Evolutionary conservation across 2,888 invertebrate genomes (phyloP), one percentile per base, ranked within the genome.

Genomic region (Lypha dubia): DNA sequence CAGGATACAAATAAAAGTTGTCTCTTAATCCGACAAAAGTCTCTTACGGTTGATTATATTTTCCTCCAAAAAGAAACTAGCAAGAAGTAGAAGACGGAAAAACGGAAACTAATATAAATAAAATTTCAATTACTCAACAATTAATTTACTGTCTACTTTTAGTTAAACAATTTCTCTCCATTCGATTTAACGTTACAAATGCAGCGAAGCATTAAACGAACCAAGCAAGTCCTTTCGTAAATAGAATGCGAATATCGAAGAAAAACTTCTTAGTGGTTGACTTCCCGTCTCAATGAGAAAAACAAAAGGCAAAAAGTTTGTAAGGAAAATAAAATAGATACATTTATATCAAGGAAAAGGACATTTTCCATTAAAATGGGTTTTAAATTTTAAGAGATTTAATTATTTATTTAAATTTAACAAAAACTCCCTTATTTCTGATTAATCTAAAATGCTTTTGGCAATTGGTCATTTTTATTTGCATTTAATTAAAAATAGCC

Each of bases 71-170:
- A 53, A 53, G 28, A 41, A 67, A 75, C n/a, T 35, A 22, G 1
- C 17, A 44, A 35, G 51, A 58, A 44, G 15, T n/a, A n/a, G n/a
- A n/a, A n/a, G n/a, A n/a, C n/a, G n/a, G 11, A 11, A 53, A 53
- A 62, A 58, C 53, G 91, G 89, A 91, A 91, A 91, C 91, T 90
- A 90, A 91, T 91, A 91, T 92, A 91, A 91, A 91, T 91, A 91
- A 91, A 91, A 92, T 91, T 92, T 91, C 92, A 92, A 92, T 92
- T 92, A 92, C 90, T 92, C 91, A 92, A 91, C 92, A 92, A 92
- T 92, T 92, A 92, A 92, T 92, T 92, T 90, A 85, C 89, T 88
- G 91, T 92, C 90, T 80, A 53, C 71, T 73, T 75, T n/a, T 63
- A 7, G 13, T 75, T 60, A 67, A 32, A 63, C 65, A 60, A 41